Evolutionary conservation across 1,140 invertebrate genomes (phyloP).

Genomic region (Nymphalis io): DNA sequence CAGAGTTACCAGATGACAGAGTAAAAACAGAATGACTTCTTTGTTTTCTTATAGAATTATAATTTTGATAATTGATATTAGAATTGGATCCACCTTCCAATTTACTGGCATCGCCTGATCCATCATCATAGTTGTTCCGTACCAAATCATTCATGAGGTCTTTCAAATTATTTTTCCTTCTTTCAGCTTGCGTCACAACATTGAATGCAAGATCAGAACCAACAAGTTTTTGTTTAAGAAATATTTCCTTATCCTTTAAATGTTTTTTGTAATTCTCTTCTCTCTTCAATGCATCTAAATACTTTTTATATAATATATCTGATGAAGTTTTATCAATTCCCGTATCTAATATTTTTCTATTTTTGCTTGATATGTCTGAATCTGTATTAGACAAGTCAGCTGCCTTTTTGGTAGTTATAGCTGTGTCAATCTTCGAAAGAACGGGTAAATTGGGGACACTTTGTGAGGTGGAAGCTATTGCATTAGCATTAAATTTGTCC

Average conservation of each 20-base stretch:
- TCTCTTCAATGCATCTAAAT: slow-evolving; percentile 65
- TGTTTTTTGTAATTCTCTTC: slow-evolving; percentile 69
- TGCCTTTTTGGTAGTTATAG: slow-evolving; percentile 36
- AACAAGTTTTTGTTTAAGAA: slow-evolving; percentile 66
- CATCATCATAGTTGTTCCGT: slow-evolving; percentile 71
- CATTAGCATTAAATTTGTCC: slow-evolving; percentile 63
- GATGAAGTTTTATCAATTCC: slow-evolving; percentile 63
- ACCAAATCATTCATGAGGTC: slow-evolving; percentile 70
- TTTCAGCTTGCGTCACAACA: slow-evolving; percentile 38
- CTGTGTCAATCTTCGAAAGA: slow-evolving; percentile 51
- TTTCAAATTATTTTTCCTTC: slow-evolving; percentile 54
- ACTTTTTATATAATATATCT: slow-evolving; percentile 72
- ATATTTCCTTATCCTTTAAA: slow-evolving; percentile 65
- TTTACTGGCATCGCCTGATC: slow-evolving; percentile 72
- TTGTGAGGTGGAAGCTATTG: slow-evolving; percentile 67
- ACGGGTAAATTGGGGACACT: slow-evolving; percentile 66
- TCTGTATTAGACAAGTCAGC: slow-evolving; percentile 55
- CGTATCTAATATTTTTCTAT: slow-evolving; percentile 52
- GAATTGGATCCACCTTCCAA: slow-evolving; percentile 54
- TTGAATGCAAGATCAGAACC: slow-evolving; percentile 56
- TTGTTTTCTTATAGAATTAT: slow-evolving; percentile 46
- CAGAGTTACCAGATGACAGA: slow-evolving; percentile 63
- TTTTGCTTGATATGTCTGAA: slow-evolving; percentile 62
- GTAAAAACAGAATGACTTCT: slow-evolving; percentile 75
- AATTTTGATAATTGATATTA: slow-evolving; percentile 43